These are phyloP conservation scores for Scelioninae gen. 2 DNA, from an alignment of 2,888 invertebrate genomes.

Conservation along the genomic window DNA sequence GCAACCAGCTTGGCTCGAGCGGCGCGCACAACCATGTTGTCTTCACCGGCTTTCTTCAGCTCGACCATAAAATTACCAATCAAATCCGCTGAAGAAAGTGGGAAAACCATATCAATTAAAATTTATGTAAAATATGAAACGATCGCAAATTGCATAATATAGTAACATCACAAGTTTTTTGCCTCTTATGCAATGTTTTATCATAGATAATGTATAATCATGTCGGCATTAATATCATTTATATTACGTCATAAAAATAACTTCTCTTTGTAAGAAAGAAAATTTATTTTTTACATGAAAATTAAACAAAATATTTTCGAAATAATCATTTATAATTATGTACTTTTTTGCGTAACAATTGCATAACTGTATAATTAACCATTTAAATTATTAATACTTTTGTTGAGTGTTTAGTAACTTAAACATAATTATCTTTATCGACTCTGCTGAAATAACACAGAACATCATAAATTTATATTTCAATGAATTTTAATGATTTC, in stretches of 20 bases:
- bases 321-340: too few relatives aligned
- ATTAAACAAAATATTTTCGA: slow-evolving; percentile 5
- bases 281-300: neutral
- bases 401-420: too few relatives aligned
- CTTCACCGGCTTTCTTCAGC: slow-evolving; percentile 68
- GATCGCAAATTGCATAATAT: slow-evolving; percentile 26
- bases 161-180: slow-evolving; percentile 27
- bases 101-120: slow-evolving; percentile 45
- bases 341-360: too few relatives aligned
- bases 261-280: slow-evolving; percentile 7
- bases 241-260: slow-evolving; percentile 25
- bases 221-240: slow-evolving; percentile 21
- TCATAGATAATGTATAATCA: slow-evolving; percentile 26
- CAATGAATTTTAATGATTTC: too few relatives aligned
- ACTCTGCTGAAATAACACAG: too few relatives aligned
- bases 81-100: slow-evolving; percentile 66
- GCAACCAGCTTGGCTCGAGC: slow-evolving; percentile 70
- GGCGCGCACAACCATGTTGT: slow-evolving; percentile 70
- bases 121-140: slow-evolving; percentile 52
- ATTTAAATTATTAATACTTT: too few relatives aligned
- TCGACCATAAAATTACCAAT: slow-evolving; percentile 72
- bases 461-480: too few relatives aligned
- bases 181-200: slow-evolving; percentile 34
- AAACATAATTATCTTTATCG: too few relatives aligned
- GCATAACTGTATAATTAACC: too few relatives aligned